Conservation (phyloP, 2,113 vertebrate species). For the Toxotes jaculatrix region DNA sequence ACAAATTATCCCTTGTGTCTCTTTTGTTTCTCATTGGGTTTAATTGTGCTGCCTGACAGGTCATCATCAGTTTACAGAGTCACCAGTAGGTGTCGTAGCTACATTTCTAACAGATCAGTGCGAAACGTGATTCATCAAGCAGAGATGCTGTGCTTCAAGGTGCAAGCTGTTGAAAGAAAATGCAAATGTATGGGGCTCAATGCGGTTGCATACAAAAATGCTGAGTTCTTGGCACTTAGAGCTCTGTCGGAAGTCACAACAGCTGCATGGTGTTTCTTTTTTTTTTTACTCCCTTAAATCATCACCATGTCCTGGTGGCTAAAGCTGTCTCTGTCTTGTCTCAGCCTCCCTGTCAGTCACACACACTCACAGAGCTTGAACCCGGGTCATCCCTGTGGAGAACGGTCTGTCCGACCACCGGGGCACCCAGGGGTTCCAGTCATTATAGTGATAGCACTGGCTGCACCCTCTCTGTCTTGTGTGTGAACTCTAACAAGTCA, state of each 20-base stretch:
- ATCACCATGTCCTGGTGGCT: background rate
- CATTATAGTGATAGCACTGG: background rate
- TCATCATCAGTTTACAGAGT: background rate
- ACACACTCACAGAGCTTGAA: slow-evolving; percentile 3
- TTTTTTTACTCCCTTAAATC: background rate
- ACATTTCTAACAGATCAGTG: slow-evolving; percentile 3
- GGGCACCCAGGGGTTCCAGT: slow-evolving; percentile 1
- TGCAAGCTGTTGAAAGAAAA: background rate
- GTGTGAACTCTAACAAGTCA: background rate
- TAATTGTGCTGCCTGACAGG: background rate
- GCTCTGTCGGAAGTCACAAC: background rate
- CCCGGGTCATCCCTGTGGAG: background rate
- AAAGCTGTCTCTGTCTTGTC: background rate
- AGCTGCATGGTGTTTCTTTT: background rate
- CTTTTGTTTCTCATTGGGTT: background rate
- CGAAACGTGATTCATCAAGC: background rate
- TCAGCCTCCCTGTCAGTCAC: slow-evolving; percentile 13
- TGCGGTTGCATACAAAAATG: background rate
- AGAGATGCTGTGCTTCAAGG: background rate
- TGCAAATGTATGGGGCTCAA: background rate
- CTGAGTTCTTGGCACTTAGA: background rate
- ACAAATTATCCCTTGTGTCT: background rate
- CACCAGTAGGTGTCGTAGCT: slow-evolving; percentile 65
- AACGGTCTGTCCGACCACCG: background rate
- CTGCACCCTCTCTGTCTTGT: background rate